Conservation (phyloP, 2,113 vertebrate genomes). For the Connochaetes taurinus region DNA sequence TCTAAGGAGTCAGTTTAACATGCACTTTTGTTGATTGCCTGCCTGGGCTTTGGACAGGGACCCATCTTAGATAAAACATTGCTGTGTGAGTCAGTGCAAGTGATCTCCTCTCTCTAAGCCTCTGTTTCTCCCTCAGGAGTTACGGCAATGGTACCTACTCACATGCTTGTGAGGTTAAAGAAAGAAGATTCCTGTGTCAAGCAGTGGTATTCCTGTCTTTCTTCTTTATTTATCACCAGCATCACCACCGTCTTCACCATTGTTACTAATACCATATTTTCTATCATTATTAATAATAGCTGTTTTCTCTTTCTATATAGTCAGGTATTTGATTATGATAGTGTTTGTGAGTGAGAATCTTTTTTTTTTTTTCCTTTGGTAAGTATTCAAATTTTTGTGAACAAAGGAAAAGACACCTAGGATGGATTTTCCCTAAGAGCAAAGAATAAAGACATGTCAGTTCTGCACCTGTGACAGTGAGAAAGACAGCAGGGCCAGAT, state of each 20-base stretch:
- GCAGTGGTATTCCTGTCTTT: background rate
- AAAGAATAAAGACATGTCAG: background rate
- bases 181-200: rapidly evolving
- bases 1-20: background rate
- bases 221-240: background rate
- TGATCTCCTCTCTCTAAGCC: background rate
- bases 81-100: background rate
- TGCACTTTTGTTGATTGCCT: background rate
- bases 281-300: background rate
- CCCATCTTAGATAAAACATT: background rate
- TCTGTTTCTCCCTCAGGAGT: background rate
- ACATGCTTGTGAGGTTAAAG: background rate
- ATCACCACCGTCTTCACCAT: background rate
- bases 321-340: background rate
- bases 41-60: background rate
- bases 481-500: rapidly evolving
- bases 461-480: too few relatives aligned
- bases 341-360: background rate
- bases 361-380: background rate
- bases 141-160: rapidly evolving
- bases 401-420: background rate
- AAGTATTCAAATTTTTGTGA: background rate
- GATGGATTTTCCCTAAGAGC: background rate
- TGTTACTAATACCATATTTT: background rate
- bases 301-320: background rate